These are phyloP conservation scores for Polyergus mexicanus DNA, from an alignment of 1,140 invertebrate species.

Conservation along the genomic window DNA sequence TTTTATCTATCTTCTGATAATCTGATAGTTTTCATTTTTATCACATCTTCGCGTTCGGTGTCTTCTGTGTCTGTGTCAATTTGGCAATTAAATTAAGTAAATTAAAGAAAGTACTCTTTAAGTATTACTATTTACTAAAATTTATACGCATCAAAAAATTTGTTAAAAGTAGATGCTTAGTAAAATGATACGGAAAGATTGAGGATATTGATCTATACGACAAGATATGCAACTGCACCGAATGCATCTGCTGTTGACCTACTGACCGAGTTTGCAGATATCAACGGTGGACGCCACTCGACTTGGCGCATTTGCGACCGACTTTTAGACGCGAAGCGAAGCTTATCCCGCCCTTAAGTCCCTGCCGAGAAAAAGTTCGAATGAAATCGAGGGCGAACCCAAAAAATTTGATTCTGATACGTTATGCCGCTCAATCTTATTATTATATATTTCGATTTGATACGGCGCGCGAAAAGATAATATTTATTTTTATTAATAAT, in stretches of 20 bases:
- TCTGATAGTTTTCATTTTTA: too few relatives aligned
- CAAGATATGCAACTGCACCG: slow-evolving; percentile 53
- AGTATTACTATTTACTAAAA: background rate
- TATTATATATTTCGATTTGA: slow-evolving; percentile 10
- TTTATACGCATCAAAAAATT: background rate
- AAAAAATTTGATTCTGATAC: slow-evolving; percentile 25
- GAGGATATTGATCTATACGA: slow-evolving; percentile 23
- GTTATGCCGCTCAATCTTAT: slow-evolving; percentile 11
- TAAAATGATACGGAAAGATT: background rate
- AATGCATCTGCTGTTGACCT: slow-evolving; percentile 77
- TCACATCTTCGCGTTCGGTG: too few relatives aligned
- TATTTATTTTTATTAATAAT: background rate
- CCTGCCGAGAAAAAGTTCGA: slow-evolving; percentile 23
- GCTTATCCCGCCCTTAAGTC: slow-evolving; percentile 51
- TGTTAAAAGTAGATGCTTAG: slow-evolving; percentile 1
- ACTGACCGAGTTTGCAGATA: slow-evolving; percentile 78
- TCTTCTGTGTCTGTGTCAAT: background rate
- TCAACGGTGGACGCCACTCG: slow-evolving; percentile 65
- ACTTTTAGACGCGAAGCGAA: slow-evolving; percentile 63
- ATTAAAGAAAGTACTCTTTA: too few relatives aligned
- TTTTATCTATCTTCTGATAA: too few relatives aligned
- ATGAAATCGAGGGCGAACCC: slow-evolving; percentile 40
- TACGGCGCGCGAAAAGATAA: slow-evolving; percentile 14
- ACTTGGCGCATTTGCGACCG: slow-evolving; percentile 68
- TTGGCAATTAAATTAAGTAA: background rate